phyloP scores from a whole-genome alignment of 2,888 invertebrate species.

The Cheilosia pagana region DNA sequence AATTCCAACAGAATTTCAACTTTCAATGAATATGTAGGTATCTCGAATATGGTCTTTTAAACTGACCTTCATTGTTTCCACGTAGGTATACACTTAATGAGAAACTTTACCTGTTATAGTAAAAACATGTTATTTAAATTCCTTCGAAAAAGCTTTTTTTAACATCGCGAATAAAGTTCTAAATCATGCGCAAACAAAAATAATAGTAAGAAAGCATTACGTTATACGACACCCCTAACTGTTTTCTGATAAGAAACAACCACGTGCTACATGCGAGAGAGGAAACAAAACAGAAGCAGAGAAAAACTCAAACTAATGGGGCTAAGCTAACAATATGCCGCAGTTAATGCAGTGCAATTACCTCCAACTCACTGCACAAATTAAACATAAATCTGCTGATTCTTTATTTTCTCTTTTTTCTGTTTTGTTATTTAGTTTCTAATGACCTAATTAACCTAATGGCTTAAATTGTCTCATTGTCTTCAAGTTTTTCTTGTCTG shows the following conservation, averaged over 20 bases:
- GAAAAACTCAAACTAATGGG: conserved; percentile 35
- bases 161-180: conserved; percentile 30
- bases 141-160: not conserved
- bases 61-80: not conserved
- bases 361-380: conserved; percentile 39
- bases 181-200: conserved; percentile 44
- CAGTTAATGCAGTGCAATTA: conserved; percentile 65
- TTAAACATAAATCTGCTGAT: conserved; percentile 37
- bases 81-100: not conserved
- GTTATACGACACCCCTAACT: not conserved
- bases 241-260: conserved; percentile 51
- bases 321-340: conserved; percentile 50
- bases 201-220: not conserved
- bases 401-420: conserved; percentile 46
- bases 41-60: not conserved
- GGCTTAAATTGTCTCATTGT: conserved; percentile 58
- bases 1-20: not conserved
- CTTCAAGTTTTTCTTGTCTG: conserved; percentile 25
- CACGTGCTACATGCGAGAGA: conserved; percentile 55
- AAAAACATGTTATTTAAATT: not conserved
- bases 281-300: conserved; percentile 10
- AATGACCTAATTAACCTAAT: conserved; percentile 66
- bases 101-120: conserved; percentile 7
- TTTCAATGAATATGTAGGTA: not conserved
- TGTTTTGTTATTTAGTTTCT: conserved; percentile 47